These are phyloP conservation scores for Naja naja DNA, from an alignment of 2,113 vertebrate species.

Conservation along the genomic window DNA sequence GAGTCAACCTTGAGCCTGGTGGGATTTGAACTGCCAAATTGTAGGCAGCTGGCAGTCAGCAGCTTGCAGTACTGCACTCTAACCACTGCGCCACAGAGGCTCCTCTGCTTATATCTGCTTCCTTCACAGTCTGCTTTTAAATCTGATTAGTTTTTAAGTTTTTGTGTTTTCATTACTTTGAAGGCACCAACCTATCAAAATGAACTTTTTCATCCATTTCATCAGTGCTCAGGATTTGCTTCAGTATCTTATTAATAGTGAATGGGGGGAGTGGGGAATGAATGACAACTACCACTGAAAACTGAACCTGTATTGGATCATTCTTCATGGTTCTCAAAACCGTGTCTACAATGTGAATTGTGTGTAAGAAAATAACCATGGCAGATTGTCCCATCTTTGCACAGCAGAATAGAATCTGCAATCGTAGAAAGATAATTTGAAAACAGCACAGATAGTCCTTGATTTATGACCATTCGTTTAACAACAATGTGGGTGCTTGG, in stretches of 20 bases:
- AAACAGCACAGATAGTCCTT: neutral
- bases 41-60: too few species aligned
- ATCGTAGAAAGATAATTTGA: neutral
- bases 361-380: neutral
- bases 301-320: neutral
- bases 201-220: neutral
- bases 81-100: too few species aligned
- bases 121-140: neutral
- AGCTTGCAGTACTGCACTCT: too few species aligned
- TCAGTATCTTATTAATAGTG: neutral
- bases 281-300: neutral
- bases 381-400: neutral
- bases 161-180: neutral
- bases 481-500: too few species aligned
- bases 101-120: neutral
- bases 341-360: neutral
- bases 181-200: neutral
- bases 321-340: neutral
- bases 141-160: neutral
- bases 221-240: neutral
- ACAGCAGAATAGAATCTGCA: neutral
- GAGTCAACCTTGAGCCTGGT: too few species aligned
- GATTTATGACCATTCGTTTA: too few species aligned
- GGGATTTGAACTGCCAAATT: too few species aligned
- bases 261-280: neutral